Evolutionary conservation across 2,888 invertebrate genomes (phyloP).

Genomic region (Invenusta paracnida): DNA sequence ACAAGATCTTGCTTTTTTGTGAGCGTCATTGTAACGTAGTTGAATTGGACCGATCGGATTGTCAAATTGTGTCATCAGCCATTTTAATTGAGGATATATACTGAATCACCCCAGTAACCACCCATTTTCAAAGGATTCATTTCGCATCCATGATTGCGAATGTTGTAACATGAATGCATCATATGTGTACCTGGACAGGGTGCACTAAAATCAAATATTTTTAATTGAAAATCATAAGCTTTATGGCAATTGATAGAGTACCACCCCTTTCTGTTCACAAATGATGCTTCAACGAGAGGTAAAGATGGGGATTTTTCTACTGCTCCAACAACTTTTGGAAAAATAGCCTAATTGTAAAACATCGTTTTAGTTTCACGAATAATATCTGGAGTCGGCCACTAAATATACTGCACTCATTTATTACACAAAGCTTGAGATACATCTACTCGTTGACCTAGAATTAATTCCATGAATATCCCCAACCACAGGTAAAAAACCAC

Average conservation of each 20-base stretch:
- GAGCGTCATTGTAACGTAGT: not conserved
- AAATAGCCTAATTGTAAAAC: not conserved
- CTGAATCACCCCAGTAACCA: conserved; percentile 4
- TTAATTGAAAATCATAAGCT: conserved; percentile 3
- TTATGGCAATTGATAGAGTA: conserved; percentile 19
- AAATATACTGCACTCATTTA: not conserved
- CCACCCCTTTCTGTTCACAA: conserved; percentile 31
- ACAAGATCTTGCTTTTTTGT: conserved; percentile 4
- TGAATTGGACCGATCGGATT: not conserved
- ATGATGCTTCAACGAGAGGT: not conserved
- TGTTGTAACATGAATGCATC: conserved; percentile 14
- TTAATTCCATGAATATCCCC: no score
- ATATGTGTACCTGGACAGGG: not conserved
- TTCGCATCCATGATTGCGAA: not conserved
- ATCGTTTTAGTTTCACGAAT: not conserved
- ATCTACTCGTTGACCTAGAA: not conserved
- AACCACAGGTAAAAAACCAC: not conserved
- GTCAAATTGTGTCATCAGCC: conserved; percentile 3
- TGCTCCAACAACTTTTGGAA: not conserved
- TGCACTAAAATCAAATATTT: conserved; percentile 17
- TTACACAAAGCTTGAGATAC: not conserved
- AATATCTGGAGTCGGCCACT: not conserved
- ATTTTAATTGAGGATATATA: conserved; percentile 2
- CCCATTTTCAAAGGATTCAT: not conserved
- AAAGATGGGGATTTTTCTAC: not conserved